Percentiles rank a stretch among this genome's conserved stretches.
These are phyloP conservation scores for Glyptemys insculpta DNA, from an alignment of 2,797 vertebrate genomes.

Conservation along the genomic window DNA sequence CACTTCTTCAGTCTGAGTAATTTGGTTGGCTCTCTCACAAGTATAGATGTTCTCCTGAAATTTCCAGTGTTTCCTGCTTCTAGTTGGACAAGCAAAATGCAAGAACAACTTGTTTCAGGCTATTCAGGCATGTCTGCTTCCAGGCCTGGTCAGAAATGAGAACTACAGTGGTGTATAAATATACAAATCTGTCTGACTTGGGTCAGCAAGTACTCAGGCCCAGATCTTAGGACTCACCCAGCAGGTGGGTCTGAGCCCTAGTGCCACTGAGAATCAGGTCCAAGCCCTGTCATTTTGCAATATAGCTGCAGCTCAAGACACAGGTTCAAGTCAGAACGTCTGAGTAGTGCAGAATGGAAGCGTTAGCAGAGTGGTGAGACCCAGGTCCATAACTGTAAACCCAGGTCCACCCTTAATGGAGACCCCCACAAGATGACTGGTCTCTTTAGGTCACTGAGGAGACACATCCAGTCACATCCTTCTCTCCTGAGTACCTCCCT, in stretches of 20 bases:
- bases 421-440: not conserved
- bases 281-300: not conserved
- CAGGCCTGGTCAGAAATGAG: rapidly evolving
- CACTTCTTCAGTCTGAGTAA: not conserved
- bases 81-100: rapidly evolving
- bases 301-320: not conserved
- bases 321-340: not conserved
- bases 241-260: not conserved
- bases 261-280: not conserved
- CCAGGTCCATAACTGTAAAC: not conserved
- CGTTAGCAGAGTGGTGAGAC: not conserved
- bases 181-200: not conserved
- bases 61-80: not conserved
- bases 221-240: not conserved
- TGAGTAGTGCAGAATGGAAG: not conserved
- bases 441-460: rapidly evolving
- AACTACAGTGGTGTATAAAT: rapidly evolving
- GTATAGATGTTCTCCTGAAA: not conserved
- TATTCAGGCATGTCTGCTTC: rapidly evolving
- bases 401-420: not conserved
- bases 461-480: not conserved
- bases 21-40: not conserved
- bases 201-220: not conserved
- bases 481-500: not conserved
- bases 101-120: rapidly evolving